Evolutionary conservation across 2,113 vertebrate species (phyloP).

Genomic region (Sitta europaea): DNA sequence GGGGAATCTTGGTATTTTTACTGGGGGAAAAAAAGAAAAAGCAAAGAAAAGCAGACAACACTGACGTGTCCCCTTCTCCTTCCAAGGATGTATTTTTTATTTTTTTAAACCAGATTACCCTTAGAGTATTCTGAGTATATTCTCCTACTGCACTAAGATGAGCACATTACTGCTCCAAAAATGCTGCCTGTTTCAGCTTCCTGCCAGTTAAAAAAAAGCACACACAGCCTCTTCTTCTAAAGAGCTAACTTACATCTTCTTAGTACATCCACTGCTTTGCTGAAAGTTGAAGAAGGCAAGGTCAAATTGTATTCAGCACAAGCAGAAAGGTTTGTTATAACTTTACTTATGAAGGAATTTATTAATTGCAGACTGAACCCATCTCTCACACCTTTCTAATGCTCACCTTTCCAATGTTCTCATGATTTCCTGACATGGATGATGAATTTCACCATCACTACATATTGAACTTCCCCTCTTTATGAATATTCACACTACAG

Average conservation of each 20-base stretch:
- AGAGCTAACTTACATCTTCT: neutral
- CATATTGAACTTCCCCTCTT: neutral
- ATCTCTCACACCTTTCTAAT: neutral
- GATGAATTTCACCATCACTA: neutral
- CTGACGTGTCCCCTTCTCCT: neutral
- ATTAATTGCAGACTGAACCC: neutral
- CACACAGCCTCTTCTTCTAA: neutral
- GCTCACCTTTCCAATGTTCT: neutral
- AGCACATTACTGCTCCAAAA: neutral
- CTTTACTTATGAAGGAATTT: neutral
- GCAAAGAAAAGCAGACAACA: neutral
- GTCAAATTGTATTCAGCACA: neutral
- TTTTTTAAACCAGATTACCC: neutral
- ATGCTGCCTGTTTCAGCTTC: neutral
- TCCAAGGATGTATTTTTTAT: neutral
- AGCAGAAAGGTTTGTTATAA: neutral
- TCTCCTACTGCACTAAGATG: neutral
- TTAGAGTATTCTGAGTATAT: neutral
- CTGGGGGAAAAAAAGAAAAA: neutral
- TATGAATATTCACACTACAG: neutral
- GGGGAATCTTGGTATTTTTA: neutral
- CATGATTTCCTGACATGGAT: neutral
- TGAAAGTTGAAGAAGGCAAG: neutral
- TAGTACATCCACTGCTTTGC: neutral
- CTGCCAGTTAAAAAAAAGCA: neutral